Evolutionary conservation across 1,140 invertebrate species (phyloP), one percentile per base, ranked within the genome.

Genomic region (Calosoma granatense): DNA sequence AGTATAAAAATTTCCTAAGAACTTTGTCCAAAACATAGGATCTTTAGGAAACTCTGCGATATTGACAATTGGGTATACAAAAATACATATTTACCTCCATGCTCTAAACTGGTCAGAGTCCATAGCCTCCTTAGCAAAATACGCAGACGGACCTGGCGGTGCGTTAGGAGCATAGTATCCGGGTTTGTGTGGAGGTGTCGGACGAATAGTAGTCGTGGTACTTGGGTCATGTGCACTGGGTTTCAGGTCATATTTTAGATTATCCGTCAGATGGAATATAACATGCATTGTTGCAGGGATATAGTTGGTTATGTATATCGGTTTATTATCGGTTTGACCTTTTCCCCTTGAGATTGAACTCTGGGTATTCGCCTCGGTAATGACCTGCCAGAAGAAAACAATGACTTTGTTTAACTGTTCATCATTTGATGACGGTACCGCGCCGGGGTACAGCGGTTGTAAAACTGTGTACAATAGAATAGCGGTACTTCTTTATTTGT

Each of bases 261-360:
- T 72, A 64, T 81, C 78, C 0, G 77, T 78, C 6, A 79, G 66
- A 58, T 80, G 75, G 0, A 77, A 75, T 56, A 81, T 77, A 12
- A 79, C 67, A 60, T 81, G 79, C 78, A 81, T 81, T 0, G 72
- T 71, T 6, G 78, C 77, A 2, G 79, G 78, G 0, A 81, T 69
- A 57, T 75, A 81, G 36, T 23, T 54, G 20, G 14, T 23, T 17
- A 20, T 3, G 22, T 17, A 54, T 26, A 54, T n/a, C 19, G 53
- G 53, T 54, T 54, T 54, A 9, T 6, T 17, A 54, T 54, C 53
- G 1, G 36, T 12, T 54, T 26, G 22, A 19, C 20, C 20, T 54
- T 26, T 23, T 15, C 53, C 53, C 17, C 9, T 47, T 6, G 6
- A 4, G 9, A 47, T 47, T 36, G 6, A 9, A n/a, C 26, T 36